Conservation (phyloP, 1,140 invertebrate genomes). For the Brachionus asplanchnoidis region DNA sequence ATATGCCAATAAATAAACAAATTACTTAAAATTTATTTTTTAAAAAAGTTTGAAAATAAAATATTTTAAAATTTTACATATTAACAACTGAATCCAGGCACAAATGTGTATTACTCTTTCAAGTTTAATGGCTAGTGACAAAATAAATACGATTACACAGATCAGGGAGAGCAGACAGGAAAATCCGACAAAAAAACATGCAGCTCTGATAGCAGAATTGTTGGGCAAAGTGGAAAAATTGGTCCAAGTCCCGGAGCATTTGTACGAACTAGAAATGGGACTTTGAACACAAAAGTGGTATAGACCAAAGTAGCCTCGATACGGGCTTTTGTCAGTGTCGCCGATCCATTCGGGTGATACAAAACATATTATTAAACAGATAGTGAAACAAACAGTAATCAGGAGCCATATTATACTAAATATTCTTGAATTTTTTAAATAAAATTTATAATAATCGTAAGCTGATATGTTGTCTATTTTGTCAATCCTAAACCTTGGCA, state of each 20-base stretch:
- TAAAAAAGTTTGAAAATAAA: neutral
- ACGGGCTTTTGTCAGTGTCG: constrained; percentile 69
- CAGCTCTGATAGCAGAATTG: constrained; percentile 52
- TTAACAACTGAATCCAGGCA: constrained; percentile 84
- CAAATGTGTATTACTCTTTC: constrained; percentile 86
- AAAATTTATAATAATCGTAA: constrained; percentile 62
- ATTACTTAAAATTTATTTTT: constrained; percentile 47
- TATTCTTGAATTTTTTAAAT: constrained; percentile 87
- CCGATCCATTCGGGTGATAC: constrained; percentile 90
- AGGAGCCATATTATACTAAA: constrained; percentile 93
- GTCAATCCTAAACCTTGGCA: constrained; percentile 2
- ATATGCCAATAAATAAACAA: constrained; percentile 62
- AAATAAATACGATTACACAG: constrained; percentile 72
- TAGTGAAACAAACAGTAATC: constrained; percentile 88
- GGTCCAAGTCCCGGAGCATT: constrained; percentile 42
- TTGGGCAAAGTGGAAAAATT: constrained; percentile 42
- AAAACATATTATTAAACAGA: constrained; percentile 87
- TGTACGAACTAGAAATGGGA: constrained; percentile 51
- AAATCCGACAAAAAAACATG: constrained; percentile 79
- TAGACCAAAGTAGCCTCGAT: constrained; percentile 82
- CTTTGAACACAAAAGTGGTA: constrained; percentile 72
- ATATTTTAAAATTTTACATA: constrained; percentile 65
- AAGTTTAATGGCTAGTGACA: constrained; percentile 87
- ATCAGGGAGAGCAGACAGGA: constrained; percentile 76
- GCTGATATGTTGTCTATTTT: constrained; percentile 9